Conservation (phyloP, 2,113 vertebrate genomes). For the Anolis carolinensis region DNA sequence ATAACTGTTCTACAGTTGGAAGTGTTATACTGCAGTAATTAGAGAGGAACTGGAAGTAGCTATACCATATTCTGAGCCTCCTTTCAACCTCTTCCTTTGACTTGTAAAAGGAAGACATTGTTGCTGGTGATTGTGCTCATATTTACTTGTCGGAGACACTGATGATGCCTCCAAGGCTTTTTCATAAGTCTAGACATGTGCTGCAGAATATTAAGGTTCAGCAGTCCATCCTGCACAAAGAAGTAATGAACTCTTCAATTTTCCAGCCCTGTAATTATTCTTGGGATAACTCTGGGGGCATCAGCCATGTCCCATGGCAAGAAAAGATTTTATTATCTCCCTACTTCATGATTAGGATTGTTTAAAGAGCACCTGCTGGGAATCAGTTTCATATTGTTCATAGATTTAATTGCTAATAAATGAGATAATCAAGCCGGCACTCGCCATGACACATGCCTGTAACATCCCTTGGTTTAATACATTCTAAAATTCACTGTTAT, state of each 20-base stretch:
- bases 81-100: constrained; percentile 22
- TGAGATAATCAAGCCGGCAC: neutral
- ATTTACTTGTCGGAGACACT: constrained; percentile 52
- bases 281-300: constrained; percentile 55
- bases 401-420: constrained; percentile 26
- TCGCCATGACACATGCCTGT: neutral
- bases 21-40: constrained; percentile 32
- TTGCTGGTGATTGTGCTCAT: neutral
- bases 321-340: constrained; percentile 62
- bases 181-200: constrained; percentile 59
- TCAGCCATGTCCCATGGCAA: constrained; percentile 55
- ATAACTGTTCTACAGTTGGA: constrained; percentile 31
- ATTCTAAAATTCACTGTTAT: constrained; percentile 25
- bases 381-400: constrained; percentile 46
- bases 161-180: constrained; percentile 56
- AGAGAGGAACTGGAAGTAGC: constrained; percentile 28
- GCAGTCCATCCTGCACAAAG: constrained; percentile 53
- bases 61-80: constrained; percentile 44
- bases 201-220: constrained; percentile 31
- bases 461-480: neutral
- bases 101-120: constrained; percentile 59
- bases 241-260: constrained; percentile 68
- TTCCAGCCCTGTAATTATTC: constrained; percentile 55
- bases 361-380: constrained; percentile 56
- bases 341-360: constrained; percentile 56